Base-by-base conservation (phyloP, 2,888 invertebrate genomes). In the Zygogramma bicolorata region DNA sequence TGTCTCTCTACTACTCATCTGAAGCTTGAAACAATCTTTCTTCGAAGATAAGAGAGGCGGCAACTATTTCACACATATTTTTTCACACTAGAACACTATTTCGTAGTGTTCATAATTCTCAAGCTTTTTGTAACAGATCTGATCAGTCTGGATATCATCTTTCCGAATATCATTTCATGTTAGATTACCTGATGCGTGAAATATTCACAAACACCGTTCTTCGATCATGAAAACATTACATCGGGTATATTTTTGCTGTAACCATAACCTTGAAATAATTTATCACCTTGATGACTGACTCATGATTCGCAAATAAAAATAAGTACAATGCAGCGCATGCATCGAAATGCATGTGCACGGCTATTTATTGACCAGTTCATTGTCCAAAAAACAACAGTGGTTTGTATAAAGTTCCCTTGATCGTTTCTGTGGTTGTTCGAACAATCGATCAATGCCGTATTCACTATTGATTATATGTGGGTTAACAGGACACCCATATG, bases 271-370 rank as follows among this genome's bases (percentile, higher is more conserved):
- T 53, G 53, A 27, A 25, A 7, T 27, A 25, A 15, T 22, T 53
- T 53, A 53, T 53, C 25, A 53, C 53, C 53, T 53, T 53, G 53
- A 53, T 53, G 53, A 53, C 27, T 53, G 53, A 53, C 27, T 53
- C 25, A 53, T 20, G 20, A 46, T 46, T 25, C 25, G 27, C 25
- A 13, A 53, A 53, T 53, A 25, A 53, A 53, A 27, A 27, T 22
- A 25, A n/a, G 6, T 25, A 18, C 18, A 46, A 10, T 13, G 25
- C 10, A 25, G 27, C 27, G 27, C 27, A 53, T 25, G 25, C 53
- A 25, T 27, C 2, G 53, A 53, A 53, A 53, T 53, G 53, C 53
- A 53, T 53, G 27, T 53, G 46, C 46, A 53, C n/a, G 53, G 25
- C 13, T 53, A 25, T 42, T 18, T 13, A 53, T 49, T 22, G 53